Conservation (phyloP, 2,797 vertebrate species). For the Kryptolebias ocellatus region DNA sequence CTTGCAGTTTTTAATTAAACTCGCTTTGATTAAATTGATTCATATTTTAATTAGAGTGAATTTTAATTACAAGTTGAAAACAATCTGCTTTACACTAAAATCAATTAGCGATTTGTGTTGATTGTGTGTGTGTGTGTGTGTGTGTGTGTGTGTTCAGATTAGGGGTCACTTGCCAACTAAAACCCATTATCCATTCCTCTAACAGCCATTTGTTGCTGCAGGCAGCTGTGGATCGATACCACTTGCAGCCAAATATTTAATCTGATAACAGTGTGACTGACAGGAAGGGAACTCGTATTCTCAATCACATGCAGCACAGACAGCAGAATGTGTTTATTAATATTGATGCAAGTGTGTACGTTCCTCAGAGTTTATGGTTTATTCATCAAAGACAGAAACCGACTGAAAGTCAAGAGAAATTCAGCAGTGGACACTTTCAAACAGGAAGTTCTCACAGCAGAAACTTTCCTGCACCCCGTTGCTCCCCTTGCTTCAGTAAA, state of each 20-base stretch:
- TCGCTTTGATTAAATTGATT: constrained; percentile 44
- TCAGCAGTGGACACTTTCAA: not conserved
- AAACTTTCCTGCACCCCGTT: constrained; percentile 4
- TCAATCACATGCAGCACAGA: constrained; percentile 15
- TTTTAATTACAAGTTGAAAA: constrained; percentile 54
- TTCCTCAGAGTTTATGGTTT: constrained; percentile 36
- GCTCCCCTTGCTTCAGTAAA: constrained; percentile 12
- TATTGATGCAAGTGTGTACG: constrained; percentile 32
- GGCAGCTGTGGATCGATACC: constrained; percentile 54
- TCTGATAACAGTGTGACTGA: constrained; percentile 54
- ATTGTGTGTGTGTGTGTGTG: constrained; percentile 16
- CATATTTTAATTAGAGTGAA: constrained; percentile 54
- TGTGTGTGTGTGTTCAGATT: not conserved
- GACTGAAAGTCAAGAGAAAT: constrained; percentile 2
- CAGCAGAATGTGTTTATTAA: constrained; percentile 47
- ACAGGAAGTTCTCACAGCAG: constrained; percentile 2
- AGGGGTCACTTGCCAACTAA: constrained; percentile 34
- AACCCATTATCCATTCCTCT: constrained; percentile 24
- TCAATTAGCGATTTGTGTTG: constrained; percentile 29
- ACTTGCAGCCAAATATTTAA: constrained; percentile 49
- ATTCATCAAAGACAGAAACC: constrained; percentile 46
- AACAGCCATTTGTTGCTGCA: constrained; percentile 29
- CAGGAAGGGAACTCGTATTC: constrained; percentile 23
- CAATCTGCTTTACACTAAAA: constrained; percentile 31
- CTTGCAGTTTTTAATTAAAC: constrained; percentile 26